Conservation (phyloP, 2,888 invertebrate genomes). For the Drosophila recens region DNA sequence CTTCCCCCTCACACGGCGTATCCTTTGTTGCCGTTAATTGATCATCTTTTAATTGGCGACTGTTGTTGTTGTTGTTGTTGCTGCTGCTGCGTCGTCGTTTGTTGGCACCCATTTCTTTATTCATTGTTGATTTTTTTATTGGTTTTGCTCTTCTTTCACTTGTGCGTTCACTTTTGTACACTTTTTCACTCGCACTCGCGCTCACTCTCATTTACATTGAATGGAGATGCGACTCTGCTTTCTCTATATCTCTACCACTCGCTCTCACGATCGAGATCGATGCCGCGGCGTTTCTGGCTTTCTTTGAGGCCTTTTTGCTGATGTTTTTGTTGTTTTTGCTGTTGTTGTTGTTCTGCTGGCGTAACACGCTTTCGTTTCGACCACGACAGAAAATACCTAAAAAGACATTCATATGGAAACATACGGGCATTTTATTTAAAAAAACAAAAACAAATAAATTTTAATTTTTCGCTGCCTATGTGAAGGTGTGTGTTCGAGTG, state of each 20-base stretch:
- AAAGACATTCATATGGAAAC: slow-evolving; percentile 49
- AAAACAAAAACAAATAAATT: not conserved
- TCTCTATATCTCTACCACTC: slow-evolving; percentile 16
- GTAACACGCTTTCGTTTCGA: slow-evolving; percentile 66
- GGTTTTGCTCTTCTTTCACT: slow-evolving; percentile 42
- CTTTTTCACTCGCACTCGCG: slow-evolving; percentile 24
- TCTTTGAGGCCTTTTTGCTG: slow-evolving; percentile 21
- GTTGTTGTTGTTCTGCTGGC: slow-evolving; percentile 30
- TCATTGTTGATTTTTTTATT: slow-evolving; percentile 19
- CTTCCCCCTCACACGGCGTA: slow-evolving; percentile 2
- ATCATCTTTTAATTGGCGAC: slow-evolving; percentile 21
- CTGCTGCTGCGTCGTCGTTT: slow-evolving; percentile 38
- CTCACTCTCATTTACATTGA: slow-evolving; percentile 36
- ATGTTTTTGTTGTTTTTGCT: not conserved
- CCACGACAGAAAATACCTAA: slow-evolving; percentile 63
- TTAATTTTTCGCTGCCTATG: not conserved
- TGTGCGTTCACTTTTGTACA: slow-evolving; percentile 28
- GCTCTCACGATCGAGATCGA: slow-evolving; percentile 27
- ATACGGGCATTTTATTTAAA: slow-evolving; percentile 17
- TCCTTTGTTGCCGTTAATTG: slow-evolving; percentile 17
- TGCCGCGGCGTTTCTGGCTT: slow-evolving; percentile 26
- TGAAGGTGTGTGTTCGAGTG: slow-evolving; percentile 3
- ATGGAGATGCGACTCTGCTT: slow-evolving; percentile 22
- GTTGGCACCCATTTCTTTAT: slow-evolving; percentile 47
- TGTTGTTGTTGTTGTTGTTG: slow-evolving; percentile 11